phyloP scores from a whole-genome alignment of 2,797 vertebrate genomes.

The Margarornis squamiger region DNA sequence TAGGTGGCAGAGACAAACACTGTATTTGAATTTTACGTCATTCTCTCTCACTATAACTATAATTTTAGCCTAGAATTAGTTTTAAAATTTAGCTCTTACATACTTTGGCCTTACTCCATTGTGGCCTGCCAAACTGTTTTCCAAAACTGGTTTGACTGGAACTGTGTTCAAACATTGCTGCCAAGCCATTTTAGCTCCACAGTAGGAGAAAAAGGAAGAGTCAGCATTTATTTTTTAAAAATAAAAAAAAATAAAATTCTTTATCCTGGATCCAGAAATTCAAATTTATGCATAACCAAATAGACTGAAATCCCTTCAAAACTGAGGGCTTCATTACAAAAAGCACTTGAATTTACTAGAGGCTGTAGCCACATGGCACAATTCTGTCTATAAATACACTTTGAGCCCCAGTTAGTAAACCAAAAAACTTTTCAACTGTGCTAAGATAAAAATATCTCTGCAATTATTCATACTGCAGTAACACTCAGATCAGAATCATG shows the following conservation, averaged over 20 bases:
- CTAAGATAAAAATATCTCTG: slow-evolving; percentile 2
- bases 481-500: neutral
- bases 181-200: slow-evolving; percentile 19
- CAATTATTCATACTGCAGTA: neutral
- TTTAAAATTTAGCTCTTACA: neutral
- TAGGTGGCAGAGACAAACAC: neutral
- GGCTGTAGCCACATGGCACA: slow-evolving; percentile 34
- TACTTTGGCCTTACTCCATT: neutral
- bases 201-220: neutral
- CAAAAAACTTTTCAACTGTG: neutral
- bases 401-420: neutral
- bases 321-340: slow-evolving; percentile 17
- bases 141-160: slow-evolving; percentile 46
- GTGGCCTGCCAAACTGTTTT: neutral
- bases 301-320: slow-evolving; percentile 38
- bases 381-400: slow-evolving; percentile 5
- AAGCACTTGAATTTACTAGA: slow-evolving; percentile 33
- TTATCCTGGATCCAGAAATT: slow-evolving; percentile 34
- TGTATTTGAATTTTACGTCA: neutral
- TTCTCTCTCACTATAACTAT: neutral
- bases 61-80: slow-evolving; percentile 7
- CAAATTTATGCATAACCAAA: neutral
- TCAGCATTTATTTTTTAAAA: neutral
- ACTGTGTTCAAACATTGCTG: neutral
- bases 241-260: neutral